These are phyloP conservation scores for Leptinotarsa defecta DNA, from an alignment of 1,140 invertebrate genomes.

Conservation along the genomic window DNA sequence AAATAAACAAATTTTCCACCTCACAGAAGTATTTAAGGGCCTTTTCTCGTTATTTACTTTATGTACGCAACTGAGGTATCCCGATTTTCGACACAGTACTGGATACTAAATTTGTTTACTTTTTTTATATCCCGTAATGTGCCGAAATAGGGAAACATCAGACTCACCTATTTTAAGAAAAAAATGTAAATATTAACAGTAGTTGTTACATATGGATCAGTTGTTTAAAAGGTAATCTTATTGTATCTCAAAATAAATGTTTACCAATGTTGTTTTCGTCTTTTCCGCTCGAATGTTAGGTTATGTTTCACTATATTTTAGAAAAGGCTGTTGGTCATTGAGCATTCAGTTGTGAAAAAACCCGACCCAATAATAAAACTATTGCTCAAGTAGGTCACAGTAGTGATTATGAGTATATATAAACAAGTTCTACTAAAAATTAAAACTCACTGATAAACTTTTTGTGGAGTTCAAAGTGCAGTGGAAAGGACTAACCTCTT, in stretches of 20 bases:
- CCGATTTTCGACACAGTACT: constrained; percentile 15
- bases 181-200: constrained; percentile 18
- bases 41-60: constrained; percentile 47
- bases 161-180: constrained; percentile 8
- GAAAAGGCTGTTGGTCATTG: not conserved
- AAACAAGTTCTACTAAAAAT: constrained; percentile 13
- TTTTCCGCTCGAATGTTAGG: constrained; percentile 21
- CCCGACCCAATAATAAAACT: constrained; percentile 7
- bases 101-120: constrained; percentile 10
- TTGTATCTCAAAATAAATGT: constrained; percentile 18
- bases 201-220: not conserved
- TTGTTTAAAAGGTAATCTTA: not conserved
- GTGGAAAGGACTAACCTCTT: constrained; percentile 18
- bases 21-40: constrained; percentile 46
- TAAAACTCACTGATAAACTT: constrained; percentile 19
- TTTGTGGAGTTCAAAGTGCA: constrained; percentile 30
- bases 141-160: constrained; percentile 25
- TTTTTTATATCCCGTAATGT: constrained; percentile 26
- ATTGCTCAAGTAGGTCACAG: constrained; percentile 23
- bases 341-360: not conserved
- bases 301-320: constrained; percentile 17
- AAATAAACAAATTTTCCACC: constrained; percentile 33
- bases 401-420: constrained; percentile 10
- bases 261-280: not conserved
- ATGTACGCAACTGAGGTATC: constrained; percentile 40